These are phyloP conservation scores for Morelia viridis DNA, from an alignment of 2,797 vertebrate species.

Conservation along the genomic window DNA sequence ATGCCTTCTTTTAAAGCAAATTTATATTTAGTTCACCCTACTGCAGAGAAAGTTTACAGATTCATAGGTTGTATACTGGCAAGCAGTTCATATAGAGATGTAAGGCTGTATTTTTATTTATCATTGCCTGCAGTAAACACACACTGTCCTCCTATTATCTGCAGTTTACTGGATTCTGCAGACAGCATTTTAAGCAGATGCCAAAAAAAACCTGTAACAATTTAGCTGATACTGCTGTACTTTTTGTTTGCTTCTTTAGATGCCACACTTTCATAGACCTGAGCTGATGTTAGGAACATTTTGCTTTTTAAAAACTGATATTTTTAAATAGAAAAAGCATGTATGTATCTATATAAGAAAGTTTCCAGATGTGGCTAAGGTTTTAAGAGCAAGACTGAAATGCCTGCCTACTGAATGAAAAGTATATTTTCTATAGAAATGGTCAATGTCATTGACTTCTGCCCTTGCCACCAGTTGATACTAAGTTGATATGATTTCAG, in stretches of 20 bases:
- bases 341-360: background rate
- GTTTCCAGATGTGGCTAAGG: background rate
- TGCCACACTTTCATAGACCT: background rate
- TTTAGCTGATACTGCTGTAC: too few relatives aligned
- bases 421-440: background rate
- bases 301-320: background rate
- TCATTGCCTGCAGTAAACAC: background rate
- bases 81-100: background rate
- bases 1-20: background rate
- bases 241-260: background rate
- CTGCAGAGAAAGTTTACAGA: background rate
- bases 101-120: background rate
- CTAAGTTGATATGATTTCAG: background rate
- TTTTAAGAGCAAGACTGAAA: background rate
- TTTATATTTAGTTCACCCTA: background rate
- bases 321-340: background rate
- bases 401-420: background rate
- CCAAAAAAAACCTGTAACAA: background rate
- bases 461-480: background rate
- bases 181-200: background rate
- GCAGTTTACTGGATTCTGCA: background rate
- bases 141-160: background rate
- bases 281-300: background rate
- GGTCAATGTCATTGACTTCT: background rate
- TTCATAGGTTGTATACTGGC: background rate